Evolutionary conservation across 2,888 invertebrate genomes (phyloP).

Genomic region (Cistogaster globosa): DNA sequence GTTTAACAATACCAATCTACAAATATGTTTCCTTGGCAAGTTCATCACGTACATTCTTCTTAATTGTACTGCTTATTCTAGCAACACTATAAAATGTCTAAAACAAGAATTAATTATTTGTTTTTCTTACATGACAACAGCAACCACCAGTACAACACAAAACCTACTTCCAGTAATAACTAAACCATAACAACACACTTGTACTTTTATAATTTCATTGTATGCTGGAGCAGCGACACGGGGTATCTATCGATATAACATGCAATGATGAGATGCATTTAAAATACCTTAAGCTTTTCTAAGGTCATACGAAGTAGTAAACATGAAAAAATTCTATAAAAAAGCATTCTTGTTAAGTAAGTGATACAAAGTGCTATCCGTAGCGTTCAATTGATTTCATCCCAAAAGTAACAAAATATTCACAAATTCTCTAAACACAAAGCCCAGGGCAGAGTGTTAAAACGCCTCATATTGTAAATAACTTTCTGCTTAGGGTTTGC

Average conservation of each 20-base stretch:
- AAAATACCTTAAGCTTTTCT: not conserved
- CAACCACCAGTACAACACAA: not conserved
- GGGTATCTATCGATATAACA: too few relatives aligned
- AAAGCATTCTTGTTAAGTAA: not conserved
- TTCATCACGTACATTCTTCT: not conserved
- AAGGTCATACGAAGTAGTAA: slow-evolving; percentile 9
- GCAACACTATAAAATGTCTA: slow-evolving; percentile 28
- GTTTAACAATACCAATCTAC: too few relatives aligned
- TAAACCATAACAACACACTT: slow-evolving; percentile 3
- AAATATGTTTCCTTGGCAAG: not conserved
- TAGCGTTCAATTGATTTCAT: too few relatives aligned
- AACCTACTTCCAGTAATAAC: not conserved
- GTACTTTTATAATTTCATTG: slow-evolving; percentile 16
- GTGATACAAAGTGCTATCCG: too few relatives aligned
- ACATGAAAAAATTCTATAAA: not conserved
- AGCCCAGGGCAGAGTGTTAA: not conserved
- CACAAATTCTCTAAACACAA: too few relatives aligned
- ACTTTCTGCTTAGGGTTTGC: slow-evolving; percentile 54
- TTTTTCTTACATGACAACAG: not conserved
- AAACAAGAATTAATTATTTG: slow-evolving; percentile 78
- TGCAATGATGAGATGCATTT: slow-evolving; percentile 9
- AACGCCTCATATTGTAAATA: slow-evolving; percentile 21
- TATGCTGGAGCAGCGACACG: slow-evolving; percentile 49
- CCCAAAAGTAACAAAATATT: too few relatives aligned
- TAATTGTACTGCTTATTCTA: not conserved